Base-by-base conservation (phyloP, 1,140 invertebrate genomes). In the Anastatus disparis region DNA sequence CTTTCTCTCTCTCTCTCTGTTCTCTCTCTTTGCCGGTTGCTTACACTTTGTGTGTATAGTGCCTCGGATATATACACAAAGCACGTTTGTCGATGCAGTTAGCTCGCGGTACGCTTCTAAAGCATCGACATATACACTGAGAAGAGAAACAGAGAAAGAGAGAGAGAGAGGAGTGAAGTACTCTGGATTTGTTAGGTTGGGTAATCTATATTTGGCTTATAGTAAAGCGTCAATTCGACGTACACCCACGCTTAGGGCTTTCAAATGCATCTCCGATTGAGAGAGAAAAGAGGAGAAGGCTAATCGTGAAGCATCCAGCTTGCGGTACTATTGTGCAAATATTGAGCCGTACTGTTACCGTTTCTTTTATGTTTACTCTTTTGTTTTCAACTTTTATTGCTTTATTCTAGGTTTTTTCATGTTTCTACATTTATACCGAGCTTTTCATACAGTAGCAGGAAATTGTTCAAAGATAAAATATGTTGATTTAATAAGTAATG, bases 141-240 rank as follows among this genome's bases (percentile, higher is more conserved):
- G n/a, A n/a, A n/a, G n/a, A n/a, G n/a, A n/a, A n/a, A n/a, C n/a
- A n/a, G n/a, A n/a, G n/a, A n/a, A n/a, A n/a, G n/a, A n/a, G n/a
- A n/a, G n/a, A n/a, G n/a, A 58, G 71, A 17, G 59, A 48, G 29
- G 46, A 9, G 40, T n/a, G 22, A 22, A 17, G 27, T 27, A 20
- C 53, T 46, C 24, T 27, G 72, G 73, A 77, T 77, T 76, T 74
- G 72, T 77, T 78, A 75, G 65, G n/a, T n/a, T 22, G 42, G 48
- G 8, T 71, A 52, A 70, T 76, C 77, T 78, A 77, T 78, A 77
- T 78, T 78, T 78, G 75, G 77, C 74, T 46, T 69, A 75, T 59
- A 35, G 48, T n/a, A n/a, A n/a, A 71, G 72, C 70, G 66, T 72
- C 74, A 74, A 73, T 75, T 62, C 63, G 56, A 50, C 24, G 64